phyloP scores from a whole-genome alignment of 2,797 vertebrate species.

The Silurus aristotelis region DNA sequence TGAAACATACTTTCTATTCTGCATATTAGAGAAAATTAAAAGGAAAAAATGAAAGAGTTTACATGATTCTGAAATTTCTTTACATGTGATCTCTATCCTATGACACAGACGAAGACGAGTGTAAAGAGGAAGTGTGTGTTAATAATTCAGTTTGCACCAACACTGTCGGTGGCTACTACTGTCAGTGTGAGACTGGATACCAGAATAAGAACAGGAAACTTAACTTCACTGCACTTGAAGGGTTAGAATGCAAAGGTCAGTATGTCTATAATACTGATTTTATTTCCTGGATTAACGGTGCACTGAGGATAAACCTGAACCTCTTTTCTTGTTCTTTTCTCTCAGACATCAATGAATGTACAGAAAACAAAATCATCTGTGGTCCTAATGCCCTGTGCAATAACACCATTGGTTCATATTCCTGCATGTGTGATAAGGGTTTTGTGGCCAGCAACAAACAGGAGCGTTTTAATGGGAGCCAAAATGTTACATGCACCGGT shows the following conservation, averaged over 20 bases:
- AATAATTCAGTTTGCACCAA: conserved; percentile 1
- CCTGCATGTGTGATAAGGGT: conserved; percentile 58
- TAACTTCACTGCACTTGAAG: fast-evolving
- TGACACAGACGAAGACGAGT: neutral
- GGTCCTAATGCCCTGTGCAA: conserved; percentile 32
- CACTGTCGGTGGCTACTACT: conserved; percentile 58
- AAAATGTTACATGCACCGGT: conserved; percentile 8
- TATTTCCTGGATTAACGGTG: neutral
- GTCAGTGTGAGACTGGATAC: conserved; percentile 60
- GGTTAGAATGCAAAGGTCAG: conserved; percentile 49
- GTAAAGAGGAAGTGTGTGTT: fast-evolving
- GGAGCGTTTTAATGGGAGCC: fast-evolving
- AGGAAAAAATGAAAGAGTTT: neutral
- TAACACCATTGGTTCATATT: conserved; percentile 34
- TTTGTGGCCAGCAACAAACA: conserved; percentile 40
- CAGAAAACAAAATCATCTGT: neutral
- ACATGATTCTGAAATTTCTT: neutral
- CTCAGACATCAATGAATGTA: conserved; percentile 67
- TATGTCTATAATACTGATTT: neutral
- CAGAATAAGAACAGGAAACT: fast-evolving
- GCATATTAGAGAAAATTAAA: too few species aligned
- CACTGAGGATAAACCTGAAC: neutral
- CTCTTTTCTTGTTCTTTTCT: neutral
- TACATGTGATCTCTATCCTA: neutral
- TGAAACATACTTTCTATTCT: too few species aligned